Base-by-base conservation (phyloP, 2,888 invertebrate genomes). In the Cephus nigrinus region DNA sequence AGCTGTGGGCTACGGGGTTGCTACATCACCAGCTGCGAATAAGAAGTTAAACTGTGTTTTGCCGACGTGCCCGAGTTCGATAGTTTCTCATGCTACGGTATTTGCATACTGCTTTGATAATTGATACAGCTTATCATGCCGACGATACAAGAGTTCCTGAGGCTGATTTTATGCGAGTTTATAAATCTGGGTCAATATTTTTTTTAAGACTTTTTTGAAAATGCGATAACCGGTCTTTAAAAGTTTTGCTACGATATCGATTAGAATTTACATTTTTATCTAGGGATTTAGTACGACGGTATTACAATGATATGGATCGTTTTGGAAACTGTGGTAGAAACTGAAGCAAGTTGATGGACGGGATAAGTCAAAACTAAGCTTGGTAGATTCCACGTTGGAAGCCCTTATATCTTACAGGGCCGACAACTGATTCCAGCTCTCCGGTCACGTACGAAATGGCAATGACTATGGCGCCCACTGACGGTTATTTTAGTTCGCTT, bases 1-100 rank as follows among this genome's bases (percentile, higher is more conserved):
- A 73, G 71, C 69, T 77, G 55, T 68, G 73, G 73, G 36, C 30
- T 35, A 23, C 33, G 69, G 73, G 68, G 69, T 75, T 40, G 69
- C 55, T 73, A 31, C 32, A 73, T 33, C 35, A 34, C 33, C 73
- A n/a, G n/a, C 75, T 77, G 74, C 40, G 71, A 68, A 35, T 31
- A 75, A 78, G 76, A 76, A 76, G 55, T 76, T 69, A 32, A 30
- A 73, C 71, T 33, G 34, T 73, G 76, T 76, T 78, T 75, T 74
- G 74, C 55, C 73, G 34, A 71, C 31, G 36, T 71, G 68, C 72
- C 78, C 75, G 32, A 75, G 75, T 55, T 55, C 23, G 55, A 55
- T 55, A 55, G 23, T 55, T 55, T 55, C 55, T 55, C 55, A 55
- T 55, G 55, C 23, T 23, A 55, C 55, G 55, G 55, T 9, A 55